Base-by-base conservation (phyloP, 1,140 invertebrate species). In the Hydropsyche tenuis region DNA sequence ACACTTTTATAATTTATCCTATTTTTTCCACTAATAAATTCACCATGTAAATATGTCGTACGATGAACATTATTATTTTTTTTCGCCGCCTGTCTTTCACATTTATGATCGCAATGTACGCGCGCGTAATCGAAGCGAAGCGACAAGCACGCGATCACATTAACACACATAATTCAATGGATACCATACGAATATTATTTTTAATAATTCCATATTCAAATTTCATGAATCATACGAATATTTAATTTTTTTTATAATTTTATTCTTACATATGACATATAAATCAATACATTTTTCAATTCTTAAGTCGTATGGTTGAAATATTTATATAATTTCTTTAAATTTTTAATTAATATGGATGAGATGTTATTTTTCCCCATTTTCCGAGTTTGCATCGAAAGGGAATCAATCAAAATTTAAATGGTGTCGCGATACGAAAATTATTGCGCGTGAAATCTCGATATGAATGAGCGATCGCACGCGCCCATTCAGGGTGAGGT, bases 1-100 rank as follows among this genome's bases (percentile, higher is more conserved):
- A 65, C 71, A 73, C 71, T 73, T 73, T 73, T 66, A 73, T 73
- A 73, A 65, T 73, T 73, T 73, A 53, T 65, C 71, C 62, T 22
- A 66, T 66, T 64, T 62, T 72, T 46, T 60, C 62, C 53, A 23
- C 69, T 73, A 65, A 73, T 73, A 73, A 65, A 65, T 73, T 65
- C 20, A 48, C 45, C 51, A 66, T 73, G 71, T 64, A 65, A 73
- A 64, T 53, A 73, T 73, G 71, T 51, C 71, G 25, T 65, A 65
- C 27, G 62, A 25, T 65, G 25, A 64, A 53, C 42, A 65, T 48
- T 45, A 68, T 68, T 45, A 42, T 65, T 30, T 64, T 64, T 37
- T 64, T 64, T 64, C 30, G 16, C 23, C 27, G 65, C 7, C 45
- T 48, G 23, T 45, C 42, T 48, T 45, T 68, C 23, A 45, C 56